Evolutionary conservation across 1,140 invertebrate genomes (phyloP).

Genomic region (Hyphantria cunea): DNA sequence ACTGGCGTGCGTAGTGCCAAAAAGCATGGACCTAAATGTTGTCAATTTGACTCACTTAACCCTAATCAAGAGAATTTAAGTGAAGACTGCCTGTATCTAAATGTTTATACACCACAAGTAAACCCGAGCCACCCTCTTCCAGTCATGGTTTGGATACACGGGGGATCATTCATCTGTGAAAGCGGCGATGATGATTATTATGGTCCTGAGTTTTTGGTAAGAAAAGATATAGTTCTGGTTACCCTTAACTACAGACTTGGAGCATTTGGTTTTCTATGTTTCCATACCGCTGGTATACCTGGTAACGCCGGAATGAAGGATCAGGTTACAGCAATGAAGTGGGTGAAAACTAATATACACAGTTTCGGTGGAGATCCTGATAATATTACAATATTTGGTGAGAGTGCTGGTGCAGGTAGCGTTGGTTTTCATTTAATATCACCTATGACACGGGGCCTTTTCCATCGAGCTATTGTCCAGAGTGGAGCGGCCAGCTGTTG

Average conservation of each 20-base stretch:
- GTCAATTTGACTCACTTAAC: not conserved
- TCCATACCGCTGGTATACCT: constrained; percentile 81
- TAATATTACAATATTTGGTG: constrained; percentile 83
- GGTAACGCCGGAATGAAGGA: constrained; percentile 87
- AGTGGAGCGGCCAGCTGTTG: constrained; percentile 24
- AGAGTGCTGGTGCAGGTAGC: constrained; percentile 81
- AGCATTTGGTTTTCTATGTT: constrained; percentile 53
- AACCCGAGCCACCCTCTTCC: constrained; percentile 39
- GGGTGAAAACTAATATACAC: constrained; percentile 84
- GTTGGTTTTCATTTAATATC: constrained; percentile 70
- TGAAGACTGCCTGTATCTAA: not conserved
- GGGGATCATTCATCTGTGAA: constrained; percentile 85
- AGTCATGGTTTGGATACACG: constrained; percentile 55
- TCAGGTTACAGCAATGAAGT: constrained; percentile 83
- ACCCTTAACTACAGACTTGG: constrained; percentile 27
- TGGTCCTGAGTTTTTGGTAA: constrained; percentile 83
- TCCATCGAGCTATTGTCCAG: constrained; percentile 36
- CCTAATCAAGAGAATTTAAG: not conserved
- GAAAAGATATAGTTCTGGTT: constrained; percentile 84
- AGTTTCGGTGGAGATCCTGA: constrained; percentile 85
- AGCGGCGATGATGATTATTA: constrained; percentile 77
- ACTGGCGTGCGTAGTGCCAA: no score
- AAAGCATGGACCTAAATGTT: not conserved
- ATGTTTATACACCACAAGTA: not conserved
- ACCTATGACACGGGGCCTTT: constrained; percentile 63